phyloP scores from a whole-genome alignment of 2,797 vertebrate genomes.

The Delichon dasypus region DNA sequence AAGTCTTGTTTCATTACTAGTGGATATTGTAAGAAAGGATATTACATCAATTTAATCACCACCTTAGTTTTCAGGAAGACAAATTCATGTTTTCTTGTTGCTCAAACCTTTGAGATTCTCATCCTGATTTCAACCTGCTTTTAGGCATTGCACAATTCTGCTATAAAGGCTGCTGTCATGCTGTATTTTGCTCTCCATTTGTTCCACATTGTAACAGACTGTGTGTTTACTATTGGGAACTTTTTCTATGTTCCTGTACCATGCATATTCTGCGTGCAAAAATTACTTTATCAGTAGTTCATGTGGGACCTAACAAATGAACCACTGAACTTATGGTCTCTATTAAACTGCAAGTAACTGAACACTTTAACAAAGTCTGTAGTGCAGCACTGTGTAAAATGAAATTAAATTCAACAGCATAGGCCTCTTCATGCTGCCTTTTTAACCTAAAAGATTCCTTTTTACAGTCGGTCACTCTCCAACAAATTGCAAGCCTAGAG shows the following conservation, averaged over 20 bases:
- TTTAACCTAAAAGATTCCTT: background rate
- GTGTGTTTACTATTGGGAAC: background rate
- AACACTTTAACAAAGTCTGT: background rate
- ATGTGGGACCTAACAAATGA: background rate
- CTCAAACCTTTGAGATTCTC: background rate
- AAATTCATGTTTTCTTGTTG: background rate
- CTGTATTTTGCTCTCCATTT: background rate
- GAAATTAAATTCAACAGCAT: background rate
- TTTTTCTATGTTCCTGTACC: background rate
- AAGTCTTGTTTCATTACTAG: background rate
- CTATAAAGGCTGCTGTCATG: background rate
- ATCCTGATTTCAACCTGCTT: background rate
- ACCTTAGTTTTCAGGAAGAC: background rate
- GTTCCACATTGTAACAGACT: background rate
- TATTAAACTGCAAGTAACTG: background rate
- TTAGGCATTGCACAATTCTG: background rate
- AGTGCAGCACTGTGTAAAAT: background rate
- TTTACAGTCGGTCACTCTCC: background rate
- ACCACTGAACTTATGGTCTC: background rate
- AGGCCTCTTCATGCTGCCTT: background rate
- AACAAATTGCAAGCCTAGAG: background rate
- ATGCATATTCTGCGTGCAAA: accelerated
- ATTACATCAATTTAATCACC: background rate
- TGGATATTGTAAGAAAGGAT: background rate
- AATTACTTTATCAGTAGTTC: background rate